Conservation (phyloP, 2,113 vertebrate species). For the Zootoca vivipara region DNA sequence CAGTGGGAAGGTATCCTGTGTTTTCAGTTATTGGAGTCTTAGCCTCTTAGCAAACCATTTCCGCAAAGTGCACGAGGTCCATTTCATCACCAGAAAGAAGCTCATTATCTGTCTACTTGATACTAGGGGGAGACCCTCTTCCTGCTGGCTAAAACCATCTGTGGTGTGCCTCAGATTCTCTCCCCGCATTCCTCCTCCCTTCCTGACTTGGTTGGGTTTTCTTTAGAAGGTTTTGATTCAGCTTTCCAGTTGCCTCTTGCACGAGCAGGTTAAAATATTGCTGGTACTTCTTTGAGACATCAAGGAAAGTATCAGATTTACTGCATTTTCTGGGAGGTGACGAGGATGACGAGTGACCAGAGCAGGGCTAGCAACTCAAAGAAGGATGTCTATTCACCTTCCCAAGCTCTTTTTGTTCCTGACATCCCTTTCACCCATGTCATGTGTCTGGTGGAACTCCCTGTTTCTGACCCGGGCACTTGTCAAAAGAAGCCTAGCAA, state of each 20-base stretch:
- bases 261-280: background rate
- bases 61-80: background rate
- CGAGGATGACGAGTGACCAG: background rate
- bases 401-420: accelerated
- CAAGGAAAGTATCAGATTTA: background rate
- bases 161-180: background rate
- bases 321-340: slow-evolving; percentile 10
- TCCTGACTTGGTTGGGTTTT: background rate
- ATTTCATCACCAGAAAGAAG: background rate
- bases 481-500: slow-evolving; percentile 2
- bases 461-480: slow-evolving; percentile 24
- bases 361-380: slow-evolving; percentile 6
- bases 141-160: background rate
- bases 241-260: background rate
- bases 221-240: background rate
- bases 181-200: background rate
- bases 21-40: background rate
- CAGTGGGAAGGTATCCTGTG: background rate
- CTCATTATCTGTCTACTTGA: background rate
- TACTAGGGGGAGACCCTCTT: background rate
- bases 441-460: background rate
- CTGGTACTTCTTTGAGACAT: background rate
- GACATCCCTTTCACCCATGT: background rate
- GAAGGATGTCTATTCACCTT: background rate
- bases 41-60: accelerated